Evolutionary conservation across 2,888 invertebrate genomes (phyloP).

Genomic region (Leptinotarsa rubiginosa): DNA sequence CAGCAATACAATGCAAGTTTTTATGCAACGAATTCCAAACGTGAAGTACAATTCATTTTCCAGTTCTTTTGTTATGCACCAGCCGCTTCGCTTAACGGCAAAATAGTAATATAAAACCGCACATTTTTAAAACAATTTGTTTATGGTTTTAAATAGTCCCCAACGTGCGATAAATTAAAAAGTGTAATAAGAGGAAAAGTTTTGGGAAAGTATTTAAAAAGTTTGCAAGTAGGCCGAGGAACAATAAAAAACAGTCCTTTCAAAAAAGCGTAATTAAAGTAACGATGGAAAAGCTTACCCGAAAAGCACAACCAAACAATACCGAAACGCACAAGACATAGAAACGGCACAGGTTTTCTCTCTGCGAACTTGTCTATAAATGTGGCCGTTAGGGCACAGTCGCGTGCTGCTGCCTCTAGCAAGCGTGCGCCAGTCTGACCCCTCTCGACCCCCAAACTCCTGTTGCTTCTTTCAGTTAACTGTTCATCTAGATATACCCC

Average conservation of each 20-base stretch:
- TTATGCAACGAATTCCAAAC: conserved; percentile 46
- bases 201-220: conserved; percentile 38
- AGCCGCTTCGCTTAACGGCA: conserved; percentile 46
- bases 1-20: conserved; percentile 47
- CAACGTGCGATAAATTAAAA: conserved; percentile 34
- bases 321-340: conserved; percentile 44
- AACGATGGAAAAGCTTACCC: conserved; percentile 43
- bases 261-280: conserved; percentile 12
- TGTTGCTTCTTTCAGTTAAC: conserved; percentile 66
- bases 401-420: conserved; percentile 64
- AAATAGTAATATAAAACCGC: conserved; percentile 49
- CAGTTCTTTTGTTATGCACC: conserved; percentile 49
- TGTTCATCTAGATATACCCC: conserved; percentile 62
- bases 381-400: conserved; percentile 63
- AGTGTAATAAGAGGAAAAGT: conserved; percentile 36
- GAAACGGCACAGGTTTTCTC: conserved; percentile 54
- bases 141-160: conserved; percentile 47
- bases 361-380: conserved; percentile 60
- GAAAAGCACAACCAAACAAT: conserved; percentile 54
- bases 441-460: conserved; percentile 65
- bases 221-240: conserved; percentile 31
- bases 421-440: conserved; percentile 67
- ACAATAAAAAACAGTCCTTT: conserved; percentile 34
- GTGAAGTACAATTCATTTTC: conserved; percentile 50
- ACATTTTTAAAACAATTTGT: conserved; percentile 51